A percentile compares a stretch with the other conserved stretches of the same genome.
Conservation (phyloP, 2,888 invertebrate genomes). For the Prenolepis imparis region DNA sequence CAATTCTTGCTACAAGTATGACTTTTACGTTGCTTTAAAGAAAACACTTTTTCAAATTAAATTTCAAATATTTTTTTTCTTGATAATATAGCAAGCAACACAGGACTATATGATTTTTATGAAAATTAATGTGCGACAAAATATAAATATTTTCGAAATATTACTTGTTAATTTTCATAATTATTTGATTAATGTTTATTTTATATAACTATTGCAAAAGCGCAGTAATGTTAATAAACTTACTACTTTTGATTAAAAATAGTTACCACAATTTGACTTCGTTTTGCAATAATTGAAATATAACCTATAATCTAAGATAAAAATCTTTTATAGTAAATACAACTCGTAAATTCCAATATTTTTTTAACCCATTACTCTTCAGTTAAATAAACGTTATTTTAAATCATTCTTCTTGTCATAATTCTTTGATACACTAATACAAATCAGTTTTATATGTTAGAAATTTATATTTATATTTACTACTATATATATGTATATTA, state of each 20-base stretch:
- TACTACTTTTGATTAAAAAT: slow-evolving; percentile 42
- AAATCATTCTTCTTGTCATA: background rate
- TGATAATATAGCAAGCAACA: background rate
- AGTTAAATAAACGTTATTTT: background rate
- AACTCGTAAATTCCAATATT: background rate
- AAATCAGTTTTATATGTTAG: slow-evolving; percentile 1
- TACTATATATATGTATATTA: background rate
- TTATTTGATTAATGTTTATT: slow-evolving; percentile 42
- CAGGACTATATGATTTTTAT: background rate
- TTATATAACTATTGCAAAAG: slow-evolving; percentile 42
- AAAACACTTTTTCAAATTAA: slow-evolving; percentile 2
- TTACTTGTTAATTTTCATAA: slow-evolving; percentile 30
- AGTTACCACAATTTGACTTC: background rate
- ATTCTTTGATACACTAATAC: background rate
- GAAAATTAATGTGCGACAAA: slow-evolving; percentile 4
- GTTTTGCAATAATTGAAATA: slow-evolving; percentile 1
- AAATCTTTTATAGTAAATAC: slow-evolving; percentile 2
- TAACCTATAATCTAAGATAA: background rate
- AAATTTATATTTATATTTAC: slow-evolving; percentile 6
- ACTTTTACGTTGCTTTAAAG: background rate
- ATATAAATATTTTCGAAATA: background rate
- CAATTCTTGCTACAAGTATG: slow-evolving; percentile 28
- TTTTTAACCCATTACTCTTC: slow-evolving; percentile 10
- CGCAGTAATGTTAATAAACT: slow-evolving; percentile 36
- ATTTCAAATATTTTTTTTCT: background rate